Conservation (phyloP, 2,113 vertebrate species). For the Pontoporia blainvillei region DNA sequence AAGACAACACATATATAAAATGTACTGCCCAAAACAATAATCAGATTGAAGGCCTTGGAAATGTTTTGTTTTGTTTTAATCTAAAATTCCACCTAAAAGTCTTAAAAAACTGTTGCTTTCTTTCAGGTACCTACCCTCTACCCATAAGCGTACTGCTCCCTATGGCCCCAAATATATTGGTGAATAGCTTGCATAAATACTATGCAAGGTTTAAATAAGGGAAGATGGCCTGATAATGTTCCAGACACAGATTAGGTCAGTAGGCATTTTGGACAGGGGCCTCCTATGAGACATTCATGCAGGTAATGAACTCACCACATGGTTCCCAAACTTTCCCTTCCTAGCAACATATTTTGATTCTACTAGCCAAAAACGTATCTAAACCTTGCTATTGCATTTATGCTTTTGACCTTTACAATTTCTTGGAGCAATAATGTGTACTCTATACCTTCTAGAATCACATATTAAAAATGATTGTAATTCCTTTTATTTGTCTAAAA, state of each 20-base stretch:
- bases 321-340: not conserved
- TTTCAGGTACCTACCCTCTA: not conserved
- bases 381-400: not conserved
- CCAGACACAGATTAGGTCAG: not conserved
- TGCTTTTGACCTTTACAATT: not conserved
- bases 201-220: not conserved
- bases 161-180: not conserved
- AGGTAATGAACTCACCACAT: not conserved
- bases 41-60: not conserved
- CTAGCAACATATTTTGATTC: not conserved
- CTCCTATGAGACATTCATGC: not conserved
- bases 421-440: not conserved
- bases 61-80: not conserved
- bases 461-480: not conserved
- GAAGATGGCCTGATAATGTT: not conserved
- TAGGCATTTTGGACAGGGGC: not conserved
- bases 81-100: not conserved
- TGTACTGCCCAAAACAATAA: not conserved
- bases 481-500: slow-evolving; percentile 12
- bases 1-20: not conserved
- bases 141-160: not conserved
- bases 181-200: not conserved
- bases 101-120: not conserved
- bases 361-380: not conserved
- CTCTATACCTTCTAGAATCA: not conserved